A percentile compares a stretch with the other conserved stretches of the same genome.
Evolutionary conservation across 2,888 invertebrate genomes (phyloP).

Genomic region (Lathronympha strigana): DNA sequence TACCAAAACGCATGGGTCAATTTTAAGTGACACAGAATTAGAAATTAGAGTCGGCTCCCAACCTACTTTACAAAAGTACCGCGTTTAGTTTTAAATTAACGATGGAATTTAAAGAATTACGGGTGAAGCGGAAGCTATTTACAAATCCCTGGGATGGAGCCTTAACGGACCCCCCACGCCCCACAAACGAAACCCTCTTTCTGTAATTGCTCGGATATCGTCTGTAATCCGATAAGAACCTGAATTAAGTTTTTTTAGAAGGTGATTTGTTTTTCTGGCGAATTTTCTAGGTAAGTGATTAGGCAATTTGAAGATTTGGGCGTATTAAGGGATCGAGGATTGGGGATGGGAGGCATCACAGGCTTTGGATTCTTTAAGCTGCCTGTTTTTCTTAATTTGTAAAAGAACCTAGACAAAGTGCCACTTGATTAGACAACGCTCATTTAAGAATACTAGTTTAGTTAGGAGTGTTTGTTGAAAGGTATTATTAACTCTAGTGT

Average conservation of each 20-base stretch:
- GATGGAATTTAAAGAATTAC: slow-evolving; percentile 68
- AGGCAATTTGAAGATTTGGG: slow-evolving; percentile 24
- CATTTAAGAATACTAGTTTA: no score
- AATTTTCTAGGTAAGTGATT: slow-evolving; percentile 45
- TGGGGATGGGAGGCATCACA: not conserved
- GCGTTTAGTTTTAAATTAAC: slow-evolving; percentile 78
- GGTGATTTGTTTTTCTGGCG: slow-evolving; percentile 51
- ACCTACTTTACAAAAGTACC: slow-evolving; percentile 33
- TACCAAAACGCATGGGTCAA: not conserved
- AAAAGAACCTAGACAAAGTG: not conserved
- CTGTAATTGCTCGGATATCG: slow-evolving; percentile 60
- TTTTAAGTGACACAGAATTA: not conserved
- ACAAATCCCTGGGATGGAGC: slow-evolving; percentile 33
- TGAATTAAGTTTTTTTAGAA: slow-evolving; percentile 51
- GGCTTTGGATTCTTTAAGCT: not conserved
- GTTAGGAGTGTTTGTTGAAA: no score
- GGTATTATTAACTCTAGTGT: no score
- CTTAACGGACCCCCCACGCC: slow-evolving; percentile 17
- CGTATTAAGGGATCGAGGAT: slow-evolving; percentile 9
- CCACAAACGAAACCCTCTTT: slow-evolving; percentile 43
- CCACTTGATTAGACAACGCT: not conserved
- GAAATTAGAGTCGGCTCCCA: slow-evolving; percentile 12
- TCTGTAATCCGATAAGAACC: slow-evolving; percentile 63
- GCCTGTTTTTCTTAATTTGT: not conserved
- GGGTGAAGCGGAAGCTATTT: slow-evolving; percentile 42